phyloP scores from a whole-genome alignment of 1,140 invertebrate genomes.

The Babylonia areolata region DNA sequence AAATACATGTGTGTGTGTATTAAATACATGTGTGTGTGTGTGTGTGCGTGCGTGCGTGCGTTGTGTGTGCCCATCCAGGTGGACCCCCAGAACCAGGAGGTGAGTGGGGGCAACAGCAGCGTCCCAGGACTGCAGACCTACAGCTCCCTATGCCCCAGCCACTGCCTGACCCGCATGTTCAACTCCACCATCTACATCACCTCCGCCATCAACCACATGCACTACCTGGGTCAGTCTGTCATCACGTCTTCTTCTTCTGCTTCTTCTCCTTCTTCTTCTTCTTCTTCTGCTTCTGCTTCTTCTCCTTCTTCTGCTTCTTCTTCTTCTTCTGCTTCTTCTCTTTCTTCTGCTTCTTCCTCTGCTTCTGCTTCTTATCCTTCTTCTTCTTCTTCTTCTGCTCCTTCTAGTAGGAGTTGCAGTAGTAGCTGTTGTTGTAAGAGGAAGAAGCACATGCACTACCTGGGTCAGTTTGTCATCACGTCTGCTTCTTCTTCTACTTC shows the following conservation, averaged over 20 bases:
- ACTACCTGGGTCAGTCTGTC: constrained; percentile 48
- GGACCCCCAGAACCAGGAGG: constrained; percentile 1
- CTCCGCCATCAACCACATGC: constrained; percentile 53
- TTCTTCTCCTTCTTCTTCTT: not conserved
- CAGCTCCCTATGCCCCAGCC: constrained; percentile 39
- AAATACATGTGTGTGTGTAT: no score
- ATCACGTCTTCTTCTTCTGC: not conserved
- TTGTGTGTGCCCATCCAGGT: constrained; percentile 32
- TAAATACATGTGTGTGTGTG: no score
- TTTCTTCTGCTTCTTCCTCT: not conserved
- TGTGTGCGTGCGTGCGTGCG: no score
- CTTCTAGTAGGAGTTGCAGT: no score
- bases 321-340: no score
- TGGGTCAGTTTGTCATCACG: no score
- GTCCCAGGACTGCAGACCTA: not conserved
- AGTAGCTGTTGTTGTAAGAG: no score
- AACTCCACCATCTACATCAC: constrained; percentile 46
- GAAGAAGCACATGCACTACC: no score
- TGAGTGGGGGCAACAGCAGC: not conserved
- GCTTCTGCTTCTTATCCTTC: not conserved
- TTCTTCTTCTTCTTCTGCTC: no score
- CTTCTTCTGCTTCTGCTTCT: not conserved
- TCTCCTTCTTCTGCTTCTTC: no score
- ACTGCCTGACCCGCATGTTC: constrained; percentile 50
- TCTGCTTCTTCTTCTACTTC: no score